Evolutionary conservation across 2,113 vertebrate genomes (phyloP), one percentile per base, ranked within the genome.

Genomic region (Sinocyclocheilus maitianheensis): DNA sequence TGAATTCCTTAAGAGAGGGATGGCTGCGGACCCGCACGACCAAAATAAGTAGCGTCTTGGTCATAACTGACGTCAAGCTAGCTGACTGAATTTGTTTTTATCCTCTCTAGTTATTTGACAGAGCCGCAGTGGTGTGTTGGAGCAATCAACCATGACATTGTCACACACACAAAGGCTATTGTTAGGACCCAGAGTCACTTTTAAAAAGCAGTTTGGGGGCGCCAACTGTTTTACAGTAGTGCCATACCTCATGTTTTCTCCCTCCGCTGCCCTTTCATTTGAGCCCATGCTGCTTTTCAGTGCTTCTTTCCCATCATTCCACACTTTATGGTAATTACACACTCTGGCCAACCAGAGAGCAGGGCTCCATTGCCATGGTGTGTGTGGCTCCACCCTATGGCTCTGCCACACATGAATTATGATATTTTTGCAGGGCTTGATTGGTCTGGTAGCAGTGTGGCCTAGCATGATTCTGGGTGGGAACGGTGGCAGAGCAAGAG

Each of bases 21-120:
- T 58, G 63, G 43, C 43, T 53, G 4, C 13, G 16, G 37, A 51
- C 34, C 30, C n/a, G 30, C 26, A 76, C 51, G 22, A 46, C 69
- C 87, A 88, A 88, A 65, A 87, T 76, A 91, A 88, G 16, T 48
- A 92, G 92, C 89, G 92, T 92, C 91, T 91, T 78, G 87, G 88
- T 78, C 81, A 43, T 79, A 72, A 87, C 85, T 93, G 92, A 92
- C 86, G 88, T 92, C 90, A 92, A 85, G 40, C 65, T 84, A 69
- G 53, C 85, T 85, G 81, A 90, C 87, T 80, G 77, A 86, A n/a
- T 88, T 89, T 88, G 87, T 92, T 87, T 90, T 88, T 92, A 91
- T 91, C 84, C 87, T 90, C 86, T 76, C 75, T 87, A 86, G 89
- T 83, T 91, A 81, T 94, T 92, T 91, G 87, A 89, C 77, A 89